Evolutionary conservation across 2,113 vertebrate genomes (phyloP).

Genomic region (Columba janthina): DNA sequence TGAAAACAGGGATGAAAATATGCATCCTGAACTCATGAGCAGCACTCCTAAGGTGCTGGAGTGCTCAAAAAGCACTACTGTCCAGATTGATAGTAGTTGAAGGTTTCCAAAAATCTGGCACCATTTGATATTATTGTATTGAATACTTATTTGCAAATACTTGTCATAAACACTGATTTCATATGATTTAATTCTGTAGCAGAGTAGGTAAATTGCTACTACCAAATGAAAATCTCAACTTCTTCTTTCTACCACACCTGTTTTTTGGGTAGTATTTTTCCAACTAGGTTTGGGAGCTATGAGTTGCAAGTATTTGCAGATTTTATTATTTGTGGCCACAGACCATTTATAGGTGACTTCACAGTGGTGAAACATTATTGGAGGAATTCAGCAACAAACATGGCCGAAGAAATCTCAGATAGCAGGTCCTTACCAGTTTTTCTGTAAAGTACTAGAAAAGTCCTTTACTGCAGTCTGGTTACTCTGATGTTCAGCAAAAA

Average conservation of each 20-base stretch:
- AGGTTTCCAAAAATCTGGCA: neutral
- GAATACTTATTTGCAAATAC: neutral
- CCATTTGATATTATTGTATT: neutral
- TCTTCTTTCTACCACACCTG: neutral
- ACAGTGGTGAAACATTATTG: neutral
- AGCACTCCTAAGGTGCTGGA: neutral
- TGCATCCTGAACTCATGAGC: neutral
- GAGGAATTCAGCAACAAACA: neutral
- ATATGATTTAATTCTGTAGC: neutral
- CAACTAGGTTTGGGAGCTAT: neutral
- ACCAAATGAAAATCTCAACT: neutral
- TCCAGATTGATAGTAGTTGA: neutral
- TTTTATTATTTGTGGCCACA: neutral
- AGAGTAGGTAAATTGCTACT: neutral
- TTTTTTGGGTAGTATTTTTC: neutral
- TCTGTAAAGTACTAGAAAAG: neutral
- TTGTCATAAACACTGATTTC: neutral
- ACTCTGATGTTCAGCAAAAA: neutral
- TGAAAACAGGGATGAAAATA: neutral
- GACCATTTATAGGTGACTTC: neutral
- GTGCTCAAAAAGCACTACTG: neutral
- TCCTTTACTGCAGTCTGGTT: neutral
- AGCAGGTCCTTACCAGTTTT: neutral
- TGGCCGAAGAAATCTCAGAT: neutral
- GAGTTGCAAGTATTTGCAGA: neutral